Conservation (phyloP, 1,140 invertebrate species). For the Drosophila rhopaloa region DNA sequence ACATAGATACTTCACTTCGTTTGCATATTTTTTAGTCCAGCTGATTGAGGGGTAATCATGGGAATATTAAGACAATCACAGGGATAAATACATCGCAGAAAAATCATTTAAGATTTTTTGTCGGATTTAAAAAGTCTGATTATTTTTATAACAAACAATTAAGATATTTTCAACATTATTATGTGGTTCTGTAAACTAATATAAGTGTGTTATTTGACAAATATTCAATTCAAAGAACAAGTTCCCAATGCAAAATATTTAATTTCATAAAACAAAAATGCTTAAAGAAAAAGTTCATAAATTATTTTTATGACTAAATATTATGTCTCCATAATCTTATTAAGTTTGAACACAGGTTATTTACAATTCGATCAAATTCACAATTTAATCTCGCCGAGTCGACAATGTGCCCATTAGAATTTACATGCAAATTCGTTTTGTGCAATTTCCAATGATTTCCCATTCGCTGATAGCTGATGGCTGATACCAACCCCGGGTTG, state of each 20-base stretch:
- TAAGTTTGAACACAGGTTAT: neutral
- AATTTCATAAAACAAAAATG: no score
- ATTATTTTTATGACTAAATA: no score
- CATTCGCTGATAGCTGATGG: conserved; percentile 61
- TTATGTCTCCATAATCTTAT: no score
- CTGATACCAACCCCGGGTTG: conserved; percentile 19
- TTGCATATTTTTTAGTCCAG: conserved; percentile 61
- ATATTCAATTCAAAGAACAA: no score
- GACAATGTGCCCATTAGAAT: conserved; percentile 74
- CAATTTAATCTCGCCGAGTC: conserved; percentile 9
- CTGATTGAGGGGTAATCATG: conserved; percentile 31
- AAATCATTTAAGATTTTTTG: no score
- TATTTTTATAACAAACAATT: no score
- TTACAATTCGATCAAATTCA: neutral
- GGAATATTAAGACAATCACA: conserved; percentile 6
- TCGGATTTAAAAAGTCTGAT: no score
- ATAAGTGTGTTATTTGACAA: no score
- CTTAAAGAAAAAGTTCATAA: no score
- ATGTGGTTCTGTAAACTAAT: no score
- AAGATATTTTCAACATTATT: no score
- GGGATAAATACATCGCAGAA: neutral
- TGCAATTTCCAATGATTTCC: conserved; percentile 51
- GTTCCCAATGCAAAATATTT: no score
- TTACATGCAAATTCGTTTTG: conserved; percentile 76
- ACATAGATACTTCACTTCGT: conserved; percentile 70